Conservation (phyloP, 2,797 vertebrate species). For the Sibirionetta formosa region DNA sequence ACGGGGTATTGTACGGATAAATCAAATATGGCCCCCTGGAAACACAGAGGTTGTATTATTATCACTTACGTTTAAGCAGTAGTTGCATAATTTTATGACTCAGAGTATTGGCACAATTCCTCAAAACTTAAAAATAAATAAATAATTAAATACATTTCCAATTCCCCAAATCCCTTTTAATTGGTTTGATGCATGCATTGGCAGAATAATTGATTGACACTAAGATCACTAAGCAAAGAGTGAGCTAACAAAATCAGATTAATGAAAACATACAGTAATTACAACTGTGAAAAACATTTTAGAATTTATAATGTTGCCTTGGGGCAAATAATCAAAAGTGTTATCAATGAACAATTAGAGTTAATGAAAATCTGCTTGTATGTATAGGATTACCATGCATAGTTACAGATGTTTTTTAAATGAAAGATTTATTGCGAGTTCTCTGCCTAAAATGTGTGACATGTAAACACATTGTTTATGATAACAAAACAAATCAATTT, state of each 20-base stretch:
- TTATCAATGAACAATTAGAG: slow-evolving; percentile 81
- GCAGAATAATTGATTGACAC: slow-evolving; percentile 82
- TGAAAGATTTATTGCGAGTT: slow-evolving; percentile 46
- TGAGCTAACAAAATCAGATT: slow-evolving; percentile 80
- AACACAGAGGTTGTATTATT: background rate
- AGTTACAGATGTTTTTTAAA: slow-evolving; percentile 54
- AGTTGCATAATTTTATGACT: background rate
- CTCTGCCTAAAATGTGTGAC: slow-evolving; percentile 43
- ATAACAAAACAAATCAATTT: slow-evolving; percentile 44
- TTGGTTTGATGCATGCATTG: slow-evolving; percentile 73
- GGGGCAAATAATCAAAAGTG: slow-evolving; percentile 80
- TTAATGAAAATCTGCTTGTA: slow-evolving; percentile 75
- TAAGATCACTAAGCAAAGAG: slow-evolving; percentile 74
- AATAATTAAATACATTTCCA: slow-evolving; percentile 10
- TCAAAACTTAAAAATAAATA: background rate
- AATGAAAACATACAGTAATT: slow-evolving; percentile 86
- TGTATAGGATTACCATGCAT: slow-evolving; percentile 65
- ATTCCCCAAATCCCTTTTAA: slow-evolving; percentile 72
- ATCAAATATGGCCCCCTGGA: background rate
- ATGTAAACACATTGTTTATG: slow-evolving; percentile 45
- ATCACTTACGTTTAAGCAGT: slow-evolving; percentile 2
- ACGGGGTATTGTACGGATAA: background rate
- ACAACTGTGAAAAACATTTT: slow-evolving; percentile 80
- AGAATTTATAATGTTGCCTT: slow-evolving; percentile 74
- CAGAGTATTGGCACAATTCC: slow-evolving; percentile 1